Evolutionary conservation across 2,888 invertebrate genomes (phyloP).

Genomic region (Amiota mariae): DNA sequence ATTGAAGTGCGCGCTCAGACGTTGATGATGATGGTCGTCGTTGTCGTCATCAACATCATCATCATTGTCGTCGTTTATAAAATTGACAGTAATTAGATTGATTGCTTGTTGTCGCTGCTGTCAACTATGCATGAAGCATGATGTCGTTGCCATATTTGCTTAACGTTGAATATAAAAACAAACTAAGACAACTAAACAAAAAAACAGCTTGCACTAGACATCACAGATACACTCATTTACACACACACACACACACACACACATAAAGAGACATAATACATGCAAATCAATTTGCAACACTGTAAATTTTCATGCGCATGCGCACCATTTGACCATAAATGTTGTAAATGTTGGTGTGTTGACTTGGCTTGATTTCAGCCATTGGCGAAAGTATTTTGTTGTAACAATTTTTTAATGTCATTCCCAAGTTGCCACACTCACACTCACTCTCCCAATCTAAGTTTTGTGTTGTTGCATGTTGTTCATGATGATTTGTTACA

Average conservation of each 20-base stretch:
- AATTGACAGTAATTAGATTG: conserved; percentile 67
- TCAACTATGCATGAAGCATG: not conserved
- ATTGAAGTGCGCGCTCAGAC: conserved; percentile 49
- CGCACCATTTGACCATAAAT: conserved; percentile 4
- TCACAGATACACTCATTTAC: too few species aligned
- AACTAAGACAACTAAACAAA: too few species aligned
- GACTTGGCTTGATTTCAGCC: not conserved
- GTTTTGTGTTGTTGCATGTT: too few species aligned
- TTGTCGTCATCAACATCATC: conserved; percentile 23
- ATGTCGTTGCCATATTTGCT: conserved; percentile 8
- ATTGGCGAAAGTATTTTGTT: not conserved
- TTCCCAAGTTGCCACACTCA: too few species aligned
- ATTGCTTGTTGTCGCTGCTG: conserved; percentile 40
- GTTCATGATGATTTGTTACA: too few species aligned
- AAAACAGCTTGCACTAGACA: not conserved
- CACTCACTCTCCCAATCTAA: too few species aligned
- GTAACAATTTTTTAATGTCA: too few species aligned
- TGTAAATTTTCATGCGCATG: conserved; percentile 7
- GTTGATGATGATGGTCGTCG: conserved; percentile 13
- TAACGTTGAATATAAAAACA: conserved; percentile 16
- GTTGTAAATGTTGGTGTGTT: not conserved
- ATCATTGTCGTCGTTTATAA: conserved; percentile 30
- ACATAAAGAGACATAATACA: conserved; percentile 19
- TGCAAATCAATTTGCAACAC: conserved; percentile 54
- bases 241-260: not conserved